Conservation (phyloP, 2,888 invertebrate species). For the Netelia fuscicornis region DNA sequence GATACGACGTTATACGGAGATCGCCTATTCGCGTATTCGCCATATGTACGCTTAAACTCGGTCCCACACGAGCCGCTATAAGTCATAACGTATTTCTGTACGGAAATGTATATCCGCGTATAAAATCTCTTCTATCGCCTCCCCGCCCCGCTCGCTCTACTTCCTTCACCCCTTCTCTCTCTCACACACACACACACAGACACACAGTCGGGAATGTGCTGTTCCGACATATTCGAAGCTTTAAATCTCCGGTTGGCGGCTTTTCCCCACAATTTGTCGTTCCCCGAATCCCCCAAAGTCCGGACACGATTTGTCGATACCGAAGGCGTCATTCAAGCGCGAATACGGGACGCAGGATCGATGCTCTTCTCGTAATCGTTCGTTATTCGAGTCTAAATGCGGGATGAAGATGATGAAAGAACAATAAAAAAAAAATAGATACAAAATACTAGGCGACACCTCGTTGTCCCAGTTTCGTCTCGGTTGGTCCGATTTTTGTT, state of each 20-base stretch:
- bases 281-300: neutral
- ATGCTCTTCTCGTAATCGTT: too few species aligned
- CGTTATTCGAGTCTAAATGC: too few species aligned
- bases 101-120: neutral
- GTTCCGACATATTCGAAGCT: constrained; percentile 16
- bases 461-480: too few species aligned
- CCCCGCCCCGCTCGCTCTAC: too few species aligned
- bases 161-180: neutral
- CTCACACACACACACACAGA: neutral
- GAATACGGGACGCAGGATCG: too few species aligned
- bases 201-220: constrained; percentile 13
- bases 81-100: neutral
- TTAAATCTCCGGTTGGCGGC: constrained; percentile 12
- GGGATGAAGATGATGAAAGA: too few species aligned
- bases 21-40: constrained; percentile 24
- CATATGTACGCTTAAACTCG: constrained; percentile 30
- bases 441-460: too few species aligned
- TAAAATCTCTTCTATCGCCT: too few species aligned
- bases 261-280: constrained; percentile 15
- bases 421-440: too few species aligned
- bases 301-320: neutral
- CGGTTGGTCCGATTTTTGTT: too few species aligned
- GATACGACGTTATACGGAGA: constrained; percentile 30
- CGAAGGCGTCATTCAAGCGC: too few species aligned
- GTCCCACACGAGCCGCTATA: neutral